Percentiles rank a stretch among this genome's conserved stretches.
phyloP scores from a whole-genome alignment of 1,140 invertebrate genomes.

The Apolygus lucorum region DNA sequence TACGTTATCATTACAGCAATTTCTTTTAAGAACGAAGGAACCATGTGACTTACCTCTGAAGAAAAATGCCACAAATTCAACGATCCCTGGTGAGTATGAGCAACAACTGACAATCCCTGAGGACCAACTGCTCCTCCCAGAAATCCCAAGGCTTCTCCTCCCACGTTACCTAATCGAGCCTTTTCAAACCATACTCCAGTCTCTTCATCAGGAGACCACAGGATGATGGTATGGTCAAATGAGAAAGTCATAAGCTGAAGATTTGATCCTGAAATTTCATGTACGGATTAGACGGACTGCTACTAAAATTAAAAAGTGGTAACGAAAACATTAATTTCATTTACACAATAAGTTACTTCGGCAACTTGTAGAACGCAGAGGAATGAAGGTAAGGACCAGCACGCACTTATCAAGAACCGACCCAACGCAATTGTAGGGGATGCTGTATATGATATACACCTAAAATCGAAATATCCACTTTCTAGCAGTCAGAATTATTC shows the following conservation, averaged over 20 bases:
- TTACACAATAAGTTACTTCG: too few relatives aligned
- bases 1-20: neutral
- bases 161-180: conserved; percentile 75
- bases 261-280: conserved; percentile 9
- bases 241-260: conserved; percentile 64
- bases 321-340: neutral
- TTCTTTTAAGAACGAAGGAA: neutral
- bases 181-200: conserved; percentile 70
- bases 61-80: conserved; percentile 77
- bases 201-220: conserved; percentile 66
- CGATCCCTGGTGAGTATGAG: conserved; percentile 82
- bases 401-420: too few relatives aligned
- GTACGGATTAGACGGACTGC: neutral
- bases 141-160: conserved; percentile 87
- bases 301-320: too few relatives aligned
- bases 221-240: conserved; percentile 86
- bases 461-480: too few relatives aligned
- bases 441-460: too few relatives aligned
- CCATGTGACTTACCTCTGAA: neutral
- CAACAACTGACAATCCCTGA: conserved; percentile 62
- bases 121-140: conserved; percentile 75
- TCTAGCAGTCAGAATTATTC: too few relatives aligned
- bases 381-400: too few relatives aligned
- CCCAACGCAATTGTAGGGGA: too few relatives aligned
- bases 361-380: too few relatives aligned